phyloP scores from a whole-genome alignment of 2,888 invertebrate genomes.

The Caenorhabditis afra region DNA sequence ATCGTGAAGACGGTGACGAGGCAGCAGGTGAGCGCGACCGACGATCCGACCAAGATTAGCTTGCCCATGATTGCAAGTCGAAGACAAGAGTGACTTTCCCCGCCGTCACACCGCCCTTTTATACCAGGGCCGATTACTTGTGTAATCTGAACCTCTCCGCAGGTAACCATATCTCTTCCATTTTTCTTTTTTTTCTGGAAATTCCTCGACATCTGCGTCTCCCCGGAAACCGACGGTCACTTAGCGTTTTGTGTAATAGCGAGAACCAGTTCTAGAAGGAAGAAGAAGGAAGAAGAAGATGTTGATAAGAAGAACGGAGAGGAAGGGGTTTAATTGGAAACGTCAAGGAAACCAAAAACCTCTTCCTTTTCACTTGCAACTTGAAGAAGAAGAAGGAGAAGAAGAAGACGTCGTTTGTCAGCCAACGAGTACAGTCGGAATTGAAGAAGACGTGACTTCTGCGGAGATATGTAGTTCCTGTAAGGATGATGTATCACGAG shows the following conservation, averaged over 20 bases:
- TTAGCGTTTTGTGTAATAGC: neutral
- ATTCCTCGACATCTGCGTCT: slow-evolving; percentile 36
- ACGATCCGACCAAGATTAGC: slow-evolving; percentile 60
- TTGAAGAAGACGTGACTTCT: too few relatives aligned
- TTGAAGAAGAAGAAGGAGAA: too few relatives aligned
- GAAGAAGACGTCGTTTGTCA: too few relatives aligned
- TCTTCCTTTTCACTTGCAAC: neutral
- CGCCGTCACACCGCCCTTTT: slow-evolving; percentile 10
- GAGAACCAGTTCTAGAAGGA: slow-evolving; percentile 4
- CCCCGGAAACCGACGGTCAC: slow-evolving; percentile 22
- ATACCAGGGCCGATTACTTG: slow-evolving; percentile 30
- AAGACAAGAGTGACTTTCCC: slow-evolving; percentile 48
- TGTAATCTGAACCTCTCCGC: slow-evolving; percentile 31
- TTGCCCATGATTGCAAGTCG: slow-evolving; percentile 54
- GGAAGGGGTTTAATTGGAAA: neutral
- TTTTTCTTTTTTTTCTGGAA: slow-evolving; percentile 44
- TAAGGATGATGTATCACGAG: too few relatives aligned
- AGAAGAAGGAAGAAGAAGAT: neutral
- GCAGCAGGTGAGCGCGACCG: slow-evolving; percentile 54
- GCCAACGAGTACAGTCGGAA: too few relatives aligned
- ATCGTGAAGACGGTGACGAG: slow-evolving; percentile 60
- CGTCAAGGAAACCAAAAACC: neutral
- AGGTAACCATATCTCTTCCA: slow-evolving; percentile 20
- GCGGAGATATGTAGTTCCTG: too few relatives aligned
- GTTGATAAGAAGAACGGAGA: neutral